Evolutionary conservation across 2,888 invertebrate species (phyloP).

Genomic region (Metopia argyrocephala): DNA sequence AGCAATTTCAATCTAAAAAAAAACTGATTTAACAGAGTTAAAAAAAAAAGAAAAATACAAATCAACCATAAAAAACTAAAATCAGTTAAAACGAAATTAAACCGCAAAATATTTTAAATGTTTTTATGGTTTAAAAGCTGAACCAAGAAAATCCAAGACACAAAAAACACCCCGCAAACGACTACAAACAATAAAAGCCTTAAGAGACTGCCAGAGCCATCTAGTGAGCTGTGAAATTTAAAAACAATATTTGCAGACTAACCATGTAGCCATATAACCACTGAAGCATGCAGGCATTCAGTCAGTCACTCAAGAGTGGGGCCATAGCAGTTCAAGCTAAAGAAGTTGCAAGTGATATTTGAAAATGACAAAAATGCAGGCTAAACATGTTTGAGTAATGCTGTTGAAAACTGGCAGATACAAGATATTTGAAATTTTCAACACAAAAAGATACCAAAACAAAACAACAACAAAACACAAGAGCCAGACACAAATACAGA

Average conservation of each 20-base stretch:
- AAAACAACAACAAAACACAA: conserved; percentile 18
- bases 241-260: neutral
- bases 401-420: conserved; percentile 64
- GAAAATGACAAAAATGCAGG: conserved; percentile 64
- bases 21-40: neutral
- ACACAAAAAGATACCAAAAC: conserved; percentile 27
- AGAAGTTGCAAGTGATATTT: conserved; percentile 64
- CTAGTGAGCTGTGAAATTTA: too few relatives aligned
- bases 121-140: conserved; percentile 42
- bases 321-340: conserved; percentile 8
- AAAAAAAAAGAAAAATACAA: neutral
- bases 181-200: neutral
- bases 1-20: neutral
- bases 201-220: conserved; percentile 49
- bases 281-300: conserved; percentile 20
- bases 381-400: conserved; percentile 63
- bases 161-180: neutral
- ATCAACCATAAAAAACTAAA: conserved; percentile 45
- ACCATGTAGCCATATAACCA: conserved; percentile 1
- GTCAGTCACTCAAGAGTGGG: neutral
- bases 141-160: neutral
- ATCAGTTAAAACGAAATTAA: conserved; percentile 53
- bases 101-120: conserved; percentile 63
- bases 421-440: conserved; percentile 64
- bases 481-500: neutral